A percentile compares a stretch with the other conserved stretches of the same genome.
phyloP scores from a whole-genome alignment of 1,140 invertebrate species.

The Lordiphosa stackelbergi region DNA sequence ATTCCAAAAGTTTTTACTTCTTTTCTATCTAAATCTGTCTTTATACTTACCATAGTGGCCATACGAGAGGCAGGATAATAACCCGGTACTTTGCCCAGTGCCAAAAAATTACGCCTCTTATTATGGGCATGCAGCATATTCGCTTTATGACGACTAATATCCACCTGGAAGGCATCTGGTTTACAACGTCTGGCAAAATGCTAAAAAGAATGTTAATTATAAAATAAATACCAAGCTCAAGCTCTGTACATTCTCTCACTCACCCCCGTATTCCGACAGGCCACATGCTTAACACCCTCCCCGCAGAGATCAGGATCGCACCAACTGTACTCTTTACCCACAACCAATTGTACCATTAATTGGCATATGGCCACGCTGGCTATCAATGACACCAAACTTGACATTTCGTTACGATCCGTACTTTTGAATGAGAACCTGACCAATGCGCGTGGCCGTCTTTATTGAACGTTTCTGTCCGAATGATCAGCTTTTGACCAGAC shows the following conservation, averaged over 20 bases:
- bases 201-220: constrained; percentile 23
- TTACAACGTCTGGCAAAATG: constrained; percentile 56
- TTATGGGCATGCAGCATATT: constrained; percentile 70
- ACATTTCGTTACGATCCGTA: constrained; percentile 30
- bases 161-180: constrained; percentile 63
- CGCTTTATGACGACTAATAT: constrained; percentile 49
- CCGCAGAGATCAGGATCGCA: constrained; percentile 61
- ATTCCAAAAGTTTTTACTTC: too few species aligned
- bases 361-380: constrained; percentile 41
- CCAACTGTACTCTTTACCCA: constrained; percentile 50
- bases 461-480: constrained; percentile 71
- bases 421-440: constrained; percentile 40
- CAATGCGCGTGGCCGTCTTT: constrained; percentile 68
- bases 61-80: constrained; percentile 71
- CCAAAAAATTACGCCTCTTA: constrained; percentile 65
- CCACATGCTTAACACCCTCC: constrained; percentile 49
- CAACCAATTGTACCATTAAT: constrained; percentile 34
- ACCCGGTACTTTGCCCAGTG: constrained; percentile 61
- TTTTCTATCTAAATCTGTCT: too few species aligned
- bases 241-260: constrained; percentile 17
- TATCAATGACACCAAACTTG: constrained; percentile 10
- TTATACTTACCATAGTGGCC: constrained; percentile 63
- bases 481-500: constrained; percentile 45
- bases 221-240: not conserved
- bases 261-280: constrained; percentile 68